These are phyloP conservation scores for Palythoa heliodiscus DNA, from an alignment of 92 coral and sea anemone genomes.

Conservation along the genomic window DNA sequence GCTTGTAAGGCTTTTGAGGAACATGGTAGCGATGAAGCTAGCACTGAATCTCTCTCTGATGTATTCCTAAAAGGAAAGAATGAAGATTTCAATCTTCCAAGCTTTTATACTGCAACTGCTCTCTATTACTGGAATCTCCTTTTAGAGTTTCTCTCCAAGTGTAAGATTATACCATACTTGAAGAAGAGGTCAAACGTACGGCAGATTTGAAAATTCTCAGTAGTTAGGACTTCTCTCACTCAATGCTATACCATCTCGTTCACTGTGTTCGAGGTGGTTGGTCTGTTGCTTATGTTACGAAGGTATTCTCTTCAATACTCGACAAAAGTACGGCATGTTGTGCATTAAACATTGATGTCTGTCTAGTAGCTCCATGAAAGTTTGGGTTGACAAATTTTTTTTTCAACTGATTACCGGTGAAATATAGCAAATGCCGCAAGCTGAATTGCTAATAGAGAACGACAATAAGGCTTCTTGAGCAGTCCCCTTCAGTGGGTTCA, in stretches of 20 bases:
- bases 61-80: too few relatives aligned
- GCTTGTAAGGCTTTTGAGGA: too few relatives aligned
- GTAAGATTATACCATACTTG: neutral
- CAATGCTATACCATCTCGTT: too few relatives aligned
- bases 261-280: neutral
- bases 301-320: constrained; percentile 14
- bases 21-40: too few relatives aligned
- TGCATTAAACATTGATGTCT: constrained; percentile 17
- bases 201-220: neutral
- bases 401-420: constrained; percentile 1
- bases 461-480: constrained; percentile 12
- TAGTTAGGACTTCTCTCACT: neutral
- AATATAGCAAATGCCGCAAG: neutral
- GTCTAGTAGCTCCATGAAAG: constrained; percentile 11
- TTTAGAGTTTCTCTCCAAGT: too few relatives aligned
- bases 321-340: constrained; percentile 11
- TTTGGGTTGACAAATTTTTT: constrained; percentile 3
- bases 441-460: constrained; percentile 6
- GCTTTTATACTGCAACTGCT: too few relatives aligned
- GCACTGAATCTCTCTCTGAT: too few relatives aligned
- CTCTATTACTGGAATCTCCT: too few relatives aligned
- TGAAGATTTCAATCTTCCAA: too few relatives aligned
- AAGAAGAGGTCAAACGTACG: neutral
- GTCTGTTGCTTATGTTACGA: constrained; percentile 5
- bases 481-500: too few relatives aligned